phyloP scores from a whole-genome alignment of 2,113 vertebrate species.

The Calonectris borealis region DNA sequence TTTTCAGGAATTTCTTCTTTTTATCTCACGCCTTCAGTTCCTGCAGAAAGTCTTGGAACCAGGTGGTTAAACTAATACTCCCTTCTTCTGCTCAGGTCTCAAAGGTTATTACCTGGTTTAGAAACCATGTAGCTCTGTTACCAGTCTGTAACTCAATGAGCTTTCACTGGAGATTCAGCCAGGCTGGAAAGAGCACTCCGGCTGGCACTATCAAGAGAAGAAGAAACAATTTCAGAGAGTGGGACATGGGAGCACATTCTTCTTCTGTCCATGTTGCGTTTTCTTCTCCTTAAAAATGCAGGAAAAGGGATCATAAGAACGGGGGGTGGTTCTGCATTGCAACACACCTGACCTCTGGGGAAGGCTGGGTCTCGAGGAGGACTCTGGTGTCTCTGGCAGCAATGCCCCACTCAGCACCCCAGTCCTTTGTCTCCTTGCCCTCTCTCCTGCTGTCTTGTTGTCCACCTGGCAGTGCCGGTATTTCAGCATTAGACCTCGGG shows the following conservation, averaged over 20 bases:
- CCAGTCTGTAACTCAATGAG: not conserved
- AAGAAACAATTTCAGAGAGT: not conserved
- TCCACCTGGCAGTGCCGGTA: not conserved
- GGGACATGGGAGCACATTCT: not conserved
- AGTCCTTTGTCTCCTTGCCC: constrained; percentile 52
- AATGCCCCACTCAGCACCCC: not conserved
- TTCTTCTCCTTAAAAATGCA: not conserved
- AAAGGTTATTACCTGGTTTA: not conserved
- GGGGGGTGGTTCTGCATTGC: not conserved
- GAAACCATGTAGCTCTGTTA: not conserved
- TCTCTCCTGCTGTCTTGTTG: not conserved
- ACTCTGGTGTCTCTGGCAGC: not conserved
- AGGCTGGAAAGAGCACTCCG: not conserved
- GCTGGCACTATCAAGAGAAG: not conserved
- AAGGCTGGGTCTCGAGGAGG: not conserved
- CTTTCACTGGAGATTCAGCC: not conserved
- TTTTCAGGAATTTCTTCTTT: constrained; percentile 10
- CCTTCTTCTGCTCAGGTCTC: not conserved
- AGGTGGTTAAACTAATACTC: not conserved
- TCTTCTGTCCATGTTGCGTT: not conserved
- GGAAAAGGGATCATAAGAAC: not conserved
- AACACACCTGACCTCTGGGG: not conserved
- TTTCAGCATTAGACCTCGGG: not conserved
- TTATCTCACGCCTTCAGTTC: not conserved
- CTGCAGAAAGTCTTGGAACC: not conserved